A percentile compares a stretch with the other conserved stretches of the same genome.
Evolutionary conservation across 2,113 vertebrate species (phyloP).

Genomic region (Alces alces): DNA sequence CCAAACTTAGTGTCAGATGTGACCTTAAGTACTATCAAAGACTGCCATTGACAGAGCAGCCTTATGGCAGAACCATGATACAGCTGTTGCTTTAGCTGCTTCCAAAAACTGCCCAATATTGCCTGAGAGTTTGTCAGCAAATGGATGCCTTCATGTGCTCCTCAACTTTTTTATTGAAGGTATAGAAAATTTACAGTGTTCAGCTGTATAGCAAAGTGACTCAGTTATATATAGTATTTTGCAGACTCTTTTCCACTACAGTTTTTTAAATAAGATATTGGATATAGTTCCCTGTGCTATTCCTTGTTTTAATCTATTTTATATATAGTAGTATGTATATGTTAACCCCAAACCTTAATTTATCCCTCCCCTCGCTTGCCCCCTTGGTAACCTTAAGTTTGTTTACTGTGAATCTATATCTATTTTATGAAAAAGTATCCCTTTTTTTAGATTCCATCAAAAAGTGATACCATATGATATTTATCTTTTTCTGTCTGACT

Average conservation of each 20-base stretch:
- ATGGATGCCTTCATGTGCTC: neutral
- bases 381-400: neutral
- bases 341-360: neutral
- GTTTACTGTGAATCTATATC: neutral
- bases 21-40: neutral
- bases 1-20: neutral
- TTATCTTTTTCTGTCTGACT: neutral
- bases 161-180: neutral
- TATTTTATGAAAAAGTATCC: neutral
- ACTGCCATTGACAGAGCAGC: neutral
- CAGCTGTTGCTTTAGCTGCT: neutral
- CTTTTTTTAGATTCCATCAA: neutral
- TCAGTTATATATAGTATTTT: neutral
- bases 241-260: neutral
- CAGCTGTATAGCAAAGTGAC: neutral
- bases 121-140: neutral
- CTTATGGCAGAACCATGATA: neutral
- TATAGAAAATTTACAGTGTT: neutral
- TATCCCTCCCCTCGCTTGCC: neutral
- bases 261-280: neutral
- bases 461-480: neutral
- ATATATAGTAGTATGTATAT: neutral
- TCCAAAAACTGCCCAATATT: neutral
- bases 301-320: neutral
- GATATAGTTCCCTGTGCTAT: neutral